These are phyloP conservation scores for Ceramica pisi DNA, from an alignment of 2,888 invertebrate species.

Conservation along the genomic window DNA sequence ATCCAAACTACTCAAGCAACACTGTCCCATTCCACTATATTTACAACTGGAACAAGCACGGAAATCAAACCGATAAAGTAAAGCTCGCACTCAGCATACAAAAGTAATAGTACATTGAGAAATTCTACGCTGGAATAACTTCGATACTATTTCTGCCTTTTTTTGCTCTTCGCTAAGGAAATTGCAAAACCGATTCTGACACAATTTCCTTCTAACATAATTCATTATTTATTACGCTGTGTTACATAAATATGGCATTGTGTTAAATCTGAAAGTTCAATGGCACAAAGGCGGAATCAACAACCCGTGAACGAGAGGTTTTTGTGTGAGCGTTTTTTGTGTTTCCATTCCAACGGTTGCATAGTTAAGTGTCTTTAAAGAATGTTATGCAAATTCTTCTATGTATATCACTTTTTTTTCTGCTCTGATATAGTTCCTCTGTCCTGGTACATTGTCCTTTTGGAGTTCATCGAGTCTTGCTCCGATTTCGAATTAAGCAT, in stretches of 20 bases:
- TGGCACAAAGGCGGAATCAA: slow-evolving; percentile 59
- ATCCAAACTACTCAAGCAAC: slow-evolving; percentile 1
- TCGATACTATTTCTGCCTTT: slow-evolving; percentile 33
- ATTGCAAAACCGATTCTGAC: slow-evolving; percentile 64
- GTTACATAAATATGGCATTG: slow-evolving; percentile 70
- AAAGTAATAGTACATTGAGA: slow-evolving; percentile 50
- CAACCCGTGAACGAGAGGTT: slow-evolving; percentile 57
- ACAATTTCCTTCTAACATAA: slow-evolving; percentile 60
- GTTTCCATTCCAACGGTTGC: slow-evolving; percentile 47
- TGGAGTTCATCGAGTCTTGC: slow-evolving; percentile 12
- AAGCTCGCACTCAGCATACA: slow-evolving; percentile 16
- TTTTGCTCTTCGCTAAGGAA: slow-evolving; percentile 42
- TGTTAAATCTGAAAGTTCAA: slow-evolving; percentile 68
- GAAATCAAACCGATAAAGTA: slow-evolving; percentile 29
- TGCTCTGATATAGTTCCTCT: background rate
- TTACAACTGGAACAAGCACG: slow-evolving; percentile 16
- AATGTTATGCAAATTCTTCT: slow-evolving; percentile 34
- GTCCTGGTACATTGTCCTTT: slow-evolving; percentile 1
- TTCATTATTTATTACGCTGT: slow-evolving; percentile 65
- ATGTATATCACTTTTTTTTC: slow-evolving; percentile 34
- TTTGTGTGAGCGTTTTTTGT: slow-evolving; percentile 45
- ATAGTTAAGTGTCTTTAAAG: slow-evolving; percentile 21
- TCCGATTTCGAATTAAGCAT: slow-evolving; percentile 11
- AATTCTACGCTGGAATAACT: slow-evolving; percentile 48
- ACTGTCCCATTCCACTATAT: slow-evolving; percentile 10